Percentiles rank a stretch among this genome's conserved stretches.
Evolutionary conservation across 2,113 vertebrate species (phyloP).

Genomic region (Hippocampus guttulatus): DNA sequence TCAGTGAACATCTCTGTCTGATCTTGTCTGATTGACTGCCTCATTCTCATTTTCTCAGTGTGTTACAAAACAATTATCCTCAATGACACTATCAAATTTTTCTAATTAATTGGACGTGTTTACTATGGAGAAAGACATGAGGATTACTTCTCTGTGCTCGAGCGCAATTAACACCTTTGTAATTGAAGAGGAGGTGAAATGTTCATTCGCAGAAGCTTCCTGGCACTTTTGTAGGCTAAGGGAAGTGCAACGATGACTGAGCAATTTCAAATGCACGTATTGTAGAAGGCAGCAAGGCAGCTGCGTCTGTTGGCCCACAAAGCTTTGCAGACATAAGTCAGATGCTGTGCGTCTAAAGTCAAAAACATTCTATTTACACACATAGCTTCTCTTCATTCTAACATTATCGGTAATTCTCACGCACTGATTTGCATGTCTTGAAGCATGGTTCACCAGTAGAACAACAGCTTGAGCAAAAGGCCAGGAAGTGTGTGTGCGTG

Average conservation of each 20-base stretch:
- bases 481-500: background rate
- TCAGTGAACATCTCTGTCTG: constrained; percentile 51
- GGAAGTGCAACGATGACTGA: constrained; percentile 11
- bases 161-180: constrained; percentile 36
- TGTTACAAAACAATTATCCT: constrained; percentile 78
- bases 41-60: constrained; percentile 62
- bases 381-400: constrained; percentile 19
- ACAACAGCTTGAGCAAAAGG: background rate
- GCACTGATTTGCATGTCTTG: constrained; percentile 9
- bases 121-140: constrained; percentile 50
- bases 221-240: constrained; percentile 20
- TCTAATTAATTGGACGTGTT: constrained; percentile 76
- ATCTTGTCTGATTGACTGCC: constrained; percentile 35
- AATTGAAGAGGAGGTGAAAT: constrained; percentile 25
- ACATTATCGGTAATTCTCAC: constrained; percentile 31
- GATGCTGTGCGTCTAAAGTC: constrained; percentile 51
- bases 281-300: constrained; percentile 4
- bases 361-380: constrained; percentile 35
- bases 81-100: constrained; percentile 72
- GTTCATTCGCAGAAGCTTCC: constrained; percentile 13
- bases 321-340: constrained; percentile 30
- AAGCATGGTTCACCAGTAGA: constrained; percentile 24
- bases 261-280: constrained; percentile 1
- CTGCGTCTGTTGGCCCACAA: constrained; percentile 38
- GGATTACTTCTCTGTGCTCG: constrained; percentile 37